Evolutionary conservation across 2,113 vertebrate genomes (phyloP).

Genomic region (Mesitornis unicolor): DNA sequence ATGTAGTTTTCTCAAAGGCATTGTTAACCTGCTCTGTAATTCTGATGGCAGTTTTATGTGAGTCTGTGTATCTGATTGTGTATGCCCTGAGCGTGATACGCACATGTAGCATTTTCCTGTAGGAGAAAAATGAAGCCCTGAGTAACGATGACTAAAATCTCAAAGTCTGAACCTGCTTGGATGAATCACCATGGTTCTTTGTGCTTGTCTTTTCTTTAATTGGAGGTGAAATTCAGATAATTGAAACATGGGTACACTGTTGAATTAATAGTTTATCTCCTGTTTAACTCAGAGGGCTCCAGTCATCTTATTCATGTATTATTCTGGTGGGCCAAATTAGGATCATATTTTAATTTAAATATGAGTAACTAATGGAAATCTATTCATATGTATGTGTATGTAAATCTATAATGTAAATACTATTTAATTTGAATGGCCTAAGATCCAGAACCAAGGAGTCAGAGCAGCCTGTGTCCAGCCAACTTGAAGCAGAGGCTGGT

Average conservation of each 20-base stretch:
- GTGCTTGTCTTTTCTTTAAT: not conserved
- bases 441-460: not conserved
- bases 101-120: not conserved
- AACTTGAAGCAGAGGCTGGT: not conserved
- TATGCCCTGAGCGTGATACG: not conserved
- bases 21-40: not conserved
- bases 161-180: not conserved
- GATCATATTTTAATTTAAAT: not conserved
- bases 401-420: not conserved
- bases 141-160: not conserved
- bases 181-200: not conserved
- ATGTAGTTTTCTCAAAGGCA: not conserved
- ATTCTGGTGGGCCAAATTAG: not conserved
- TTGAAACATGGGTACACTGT: not conserved
- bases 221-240: not conserved
- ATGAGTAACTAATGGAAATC: not conserved
- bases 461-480: not conserved
- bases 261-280: not conserved
- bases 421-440: not conserved
- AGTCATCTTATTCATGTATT: not conserved
- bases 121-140: not conserved
- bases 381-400: not conserved
- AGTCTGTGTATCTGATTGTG: not conserved
- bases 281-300: not conserved
- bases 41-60: not conserved